Evolutionary conservation across 2,113 vertebrate species (phyloP).

Genomic region (Gorsachius goisagi): DNA sequence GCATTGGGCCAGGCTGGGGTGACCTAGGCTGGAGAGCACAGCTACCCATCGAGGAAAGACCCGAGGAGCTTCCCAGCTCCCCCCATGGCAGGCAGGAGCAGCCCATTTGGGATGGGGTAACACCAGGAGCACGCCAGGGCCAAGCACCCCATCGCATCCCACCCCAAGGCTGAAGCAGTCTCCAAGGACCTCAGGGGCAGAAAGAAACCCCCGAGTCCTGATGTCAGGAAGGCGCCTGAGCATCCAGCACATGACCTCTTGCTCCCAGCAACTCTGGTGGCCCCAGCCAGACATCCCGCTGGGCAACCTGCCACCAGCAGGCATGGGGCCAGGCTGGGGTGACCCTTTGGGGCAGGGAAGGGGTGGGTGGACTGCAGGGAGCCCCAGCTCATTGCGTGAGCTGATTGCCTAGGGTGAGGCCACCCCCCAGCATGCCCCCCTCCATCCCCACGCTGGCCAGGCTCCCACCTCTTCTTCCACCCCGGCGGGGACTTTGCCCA

Average conservation of each 20-base stretch:
- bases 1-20: neutral
- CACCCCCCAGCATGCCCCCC: neutral
- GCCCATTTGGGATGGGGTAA: neutral
- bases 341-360: neutral
- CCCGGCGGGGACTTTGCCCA: constrained; percentile 7
- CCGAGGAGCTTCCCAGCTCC: neutral
- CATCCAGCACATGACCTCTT: neutral
- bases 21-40: neutral
- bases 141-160: neutral
- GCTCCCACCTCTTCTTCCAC: neutral
- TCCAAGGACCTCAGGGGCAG: neutral
- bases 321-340: neutral
- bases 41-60: fast-evolving
- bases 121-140: neutral
- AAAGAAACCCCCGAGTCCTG: neutral
- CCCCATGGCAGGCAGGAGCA: fast-evolving
- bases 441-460: fast-evolving
- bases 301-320: neutral
- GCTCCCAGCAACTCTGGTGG: neutral
- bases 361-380: neutral
- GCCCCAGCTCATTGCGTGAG: neutral
- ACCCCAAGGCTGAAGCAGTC: fast-evolving
- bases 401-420: neutral
- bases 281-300: neutral
- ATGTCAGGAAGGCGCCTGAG: neutral